Evolutionary conservation across 2,888 invertebrate genomes (phyloP).

Genomic region (Polietes domitor): DNA sequence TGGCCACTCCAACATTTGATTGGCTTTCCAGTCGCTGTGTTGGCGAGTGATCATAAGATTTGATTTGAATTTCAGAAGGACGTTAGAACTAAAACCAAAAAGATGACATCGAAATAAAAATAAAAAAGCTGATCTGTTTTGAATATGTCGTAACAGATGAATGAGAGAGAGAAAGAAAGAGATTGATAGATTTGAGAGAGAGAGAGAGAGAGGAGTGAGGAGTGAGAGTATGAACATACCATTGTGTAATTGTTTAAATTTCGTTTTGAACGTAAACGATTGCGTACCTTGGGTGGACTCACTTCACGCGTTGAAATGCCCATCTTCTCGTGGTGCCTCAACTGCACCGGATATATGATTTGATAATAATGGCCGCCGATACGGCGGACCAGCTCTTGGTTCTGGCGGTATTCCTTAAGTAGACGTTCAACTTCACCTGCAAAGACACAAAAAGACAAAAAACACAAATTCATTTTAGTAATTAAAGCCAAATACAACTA

Average conservation of each 20-base stretch:
- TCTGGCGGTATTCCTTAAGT: conserved; percentile 94
- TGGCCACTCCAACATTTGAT: conserved; percentile 12
- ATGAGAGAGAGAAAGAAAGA: conserved; percentile 42
- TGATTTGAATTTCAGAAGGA: neutral
- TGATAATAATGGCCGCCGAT: conserved; percentile 96
- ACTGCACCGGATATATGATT: conserved; percentile 96
- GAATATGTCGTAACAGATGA: conserved; percentile 32
- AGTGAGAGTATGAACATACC: conserved; percentile 81
- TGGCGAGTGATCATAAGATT: neutral
- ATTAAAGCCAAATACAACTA: neutral
- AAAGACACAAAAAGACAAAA: conserved; percentile 69
- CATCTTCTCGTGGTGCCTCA: conserved; percentile 97
- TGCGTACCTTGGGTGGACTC: conserved; percentile 91
- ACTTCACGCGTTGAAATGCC: conserved; percentile 96
- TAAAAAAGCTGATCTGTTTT: neutral
- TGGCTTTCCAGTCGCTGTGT: neutral
- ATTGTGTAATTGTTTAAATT: conserved; percentile 81
- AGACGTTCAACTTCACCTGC: conserved; percentile 95
- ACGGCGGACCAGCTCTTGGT: conserved; percentile 94
- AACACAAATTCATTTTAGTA: neutral
- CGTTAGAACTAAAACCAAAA: neutral
- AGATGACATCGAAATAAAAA: neutral
- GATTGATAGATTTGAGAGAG: conserved; percentile 45
- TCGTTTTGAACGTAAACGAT: conserved; percentile 80
- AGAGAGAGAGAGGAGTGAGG: conserved; percentile 58